Evolutionary conservation across 2,113 vertebrate species (phyloP).

Genomic region (Pygoscelis antarcticus): DNA sequence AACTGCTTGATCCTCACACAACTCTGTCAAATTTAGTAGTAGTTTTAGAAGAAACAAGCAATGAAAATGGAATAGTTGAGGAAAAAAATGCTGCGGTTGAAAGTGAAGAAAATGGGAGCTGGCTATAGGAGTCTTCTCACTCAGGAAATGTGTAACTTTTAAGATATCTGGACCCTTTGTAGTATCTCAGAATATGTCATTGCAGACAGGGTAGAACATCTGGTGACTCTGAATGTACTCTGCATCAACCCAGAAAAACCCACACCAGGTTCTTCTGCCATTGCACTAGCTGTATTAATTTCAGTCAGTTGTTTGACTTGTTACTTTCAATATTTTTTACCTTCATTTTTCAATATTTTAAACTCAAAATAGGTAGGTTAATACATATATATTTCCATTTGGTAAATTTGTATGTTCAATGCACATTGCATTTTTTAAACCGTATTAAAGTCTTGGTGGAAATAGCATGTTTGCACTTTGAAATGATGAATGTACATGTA

Average conservation of each 20-base stretch:
- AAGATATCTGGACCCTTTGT: background rate
- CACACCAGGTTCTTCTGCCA: background rate
- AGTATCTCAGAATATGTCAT: background rate
- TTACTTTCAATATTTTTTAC: background rate
- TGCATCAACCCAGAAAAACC: background rate
- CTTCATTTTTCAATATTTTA: background rate
- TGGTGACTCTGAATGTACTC: background rate
- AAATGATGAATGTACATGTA: background rate
- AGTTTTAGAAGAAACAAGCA: slow-evolving; percentile 55
- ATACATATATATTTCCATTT: background rate
- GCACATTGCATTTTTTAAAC: background rate
- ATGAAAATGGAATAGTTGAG: background rate
- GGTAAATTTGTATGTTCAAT: background rate
- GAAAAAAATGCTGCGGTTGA: background rate
- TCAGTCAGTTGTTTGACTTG: background rate
- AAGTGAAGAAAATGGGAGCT: background rate
- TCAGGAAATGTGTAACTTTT: background rate
- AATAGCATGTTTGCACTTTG: background rate
- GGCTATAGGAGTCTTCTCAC: background rate
- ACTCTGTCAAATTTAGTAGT: slow-evolving; percentile 74
- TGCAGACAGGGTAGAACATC: background rate
- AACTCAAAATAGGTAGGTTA: background rate
- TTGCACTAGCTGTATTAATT: background rate
- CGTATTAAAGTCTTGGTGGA: background rate
- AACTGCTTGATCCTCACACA: slow-evolving; percentile 80